Percentiles rank a stretch among this genome's conserved stretches.
These are phyloP conservation scores for Liposcelis brunnea DNA, from an alignment of 2,888 invertebrate genomes.

Conservation along the genomic window DNA sequence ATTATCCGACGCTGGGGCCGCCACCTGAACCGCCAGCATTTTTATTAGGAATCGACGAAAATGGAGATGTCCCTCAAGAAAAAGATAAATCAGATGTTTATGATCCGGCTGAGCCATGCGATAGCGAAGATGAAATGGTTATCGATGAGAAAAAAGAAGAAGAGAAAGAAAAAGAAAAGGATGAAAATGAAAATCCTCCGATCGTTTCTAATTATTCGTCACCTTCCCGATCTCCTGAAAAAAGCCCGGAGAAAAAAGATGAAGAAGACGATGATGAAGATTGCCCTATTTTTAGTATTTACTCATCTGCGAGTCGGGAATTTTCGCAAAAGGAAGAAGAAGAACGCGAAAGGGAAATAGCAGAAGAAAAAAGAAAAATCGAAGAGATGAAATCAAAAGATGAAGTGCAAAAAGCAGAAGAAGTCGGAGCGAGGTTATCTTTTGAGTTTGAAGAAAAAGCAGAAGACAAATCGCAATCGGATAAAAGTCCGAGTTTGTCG, in stretches of 20 bases:
- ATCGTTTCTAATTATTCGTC: constrained; percentile 12
- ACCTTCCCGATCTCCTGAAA: constrained; percentile 12
- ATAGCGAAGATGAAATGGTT: constrained; percentile 25
- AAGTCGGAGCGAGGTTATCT: not conserved
- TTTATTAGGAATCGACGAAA: constrained; percentile 25
- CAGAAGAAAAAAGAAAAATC: constrained; percentile 12
- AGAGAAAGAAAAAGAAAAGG: constrained; percentile 10
- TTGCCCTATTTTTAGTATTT: constrained; percentile 73
- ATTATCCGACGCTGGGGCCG: constrained; percentile 16
- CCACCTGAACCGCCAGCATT: constrained; percentile 18
- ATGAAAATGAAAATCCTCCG: constrained; percentile 11
- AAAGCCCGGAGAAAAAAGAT: constrained; percentile 24
- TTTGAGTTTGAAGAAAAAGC: constrained; percentile 7
- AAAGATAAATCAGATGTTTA: constrained; percentile 28
- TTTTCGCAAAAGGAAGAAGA: constrained; percentile 40
- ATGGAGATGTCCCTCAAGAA: constrained; percentile 37
- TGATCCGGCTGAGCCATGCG: constrained; percentile 37
- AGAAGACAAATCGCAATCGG: constrained; percentile 11
- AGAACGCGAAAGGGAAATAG: constrained; percentile 16
- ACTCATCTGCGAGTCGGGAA: constrained; percentile 63
- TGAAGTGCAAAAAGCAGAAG: not conserved
- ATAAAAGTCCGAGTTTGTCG: constrained; percentile 8
- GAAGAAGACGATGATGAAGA: constrained; percentile 41
- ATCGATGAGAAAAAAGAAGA: constrained; percentile 20
- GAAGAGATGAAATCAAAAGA: constrained; percentile 12